phyloP scores from a whole-genome alignment of 2,888 invertebrate genomes.

The Limnephilus auricula region DNA sequence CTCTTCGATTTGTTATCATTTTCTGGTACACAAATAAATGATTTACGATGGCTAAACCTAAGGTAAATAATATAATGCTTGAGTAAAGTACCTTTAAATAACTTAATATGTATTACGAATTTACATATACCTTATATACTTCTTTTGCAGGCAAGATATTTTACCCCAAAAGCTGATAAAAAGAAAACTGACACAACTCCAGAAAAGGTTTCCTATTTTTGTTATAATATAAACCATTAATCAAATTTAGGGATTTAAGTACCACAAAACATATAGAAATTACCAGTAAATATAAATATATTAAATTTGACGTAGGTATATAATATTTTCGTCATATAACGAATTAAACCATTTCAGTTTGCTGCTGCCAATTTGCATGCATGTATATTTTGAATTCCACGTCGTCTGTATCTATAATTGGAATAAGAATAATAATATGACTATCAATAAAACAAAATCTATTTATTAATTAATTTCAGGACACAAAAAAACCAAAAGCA shows the following conservation, averaged over 20 bases:
- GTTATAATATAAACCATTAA: not conserved
- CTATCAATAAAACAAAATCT: not conserved
- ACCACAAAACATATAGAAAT: not conserved
- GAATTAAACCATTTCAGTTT: not conserved
- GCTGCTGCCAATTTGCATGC: too few relatives aligned
- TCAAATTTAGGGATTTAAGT: not conserved
- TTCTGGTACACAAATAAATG: not conserved
- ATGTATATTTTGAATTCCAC: not conserved
- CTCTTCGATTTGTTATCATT: not conserved
- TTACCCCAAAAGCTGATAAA: not conserved
- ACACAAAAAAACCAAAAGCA: not conserved
- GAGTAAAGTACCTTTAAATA: not conserved
- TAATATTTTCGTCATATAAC: not conserved
- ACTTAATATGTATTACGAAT: not conserved
- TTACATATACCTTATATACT: not conserved
- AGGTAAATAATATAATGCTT: not conserved
- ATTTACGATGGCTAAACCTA: not conserved
- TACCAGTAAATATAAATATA: not conserved
- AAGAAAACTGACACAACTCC: not conserved
- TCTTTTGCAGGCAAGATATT: conserved; percentile 24
- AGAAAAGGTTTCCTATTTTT: conserved; percentile 20
- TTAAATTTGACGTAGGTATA: not conserved
- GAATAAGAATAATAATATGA: not conserved
- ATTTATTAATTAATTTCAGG: not conserved
- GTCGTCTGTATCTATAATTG: not conserved